Conservation (phyloP, 2,113 vertebrate genomes). For the Eurystomus gularis region DNA sequence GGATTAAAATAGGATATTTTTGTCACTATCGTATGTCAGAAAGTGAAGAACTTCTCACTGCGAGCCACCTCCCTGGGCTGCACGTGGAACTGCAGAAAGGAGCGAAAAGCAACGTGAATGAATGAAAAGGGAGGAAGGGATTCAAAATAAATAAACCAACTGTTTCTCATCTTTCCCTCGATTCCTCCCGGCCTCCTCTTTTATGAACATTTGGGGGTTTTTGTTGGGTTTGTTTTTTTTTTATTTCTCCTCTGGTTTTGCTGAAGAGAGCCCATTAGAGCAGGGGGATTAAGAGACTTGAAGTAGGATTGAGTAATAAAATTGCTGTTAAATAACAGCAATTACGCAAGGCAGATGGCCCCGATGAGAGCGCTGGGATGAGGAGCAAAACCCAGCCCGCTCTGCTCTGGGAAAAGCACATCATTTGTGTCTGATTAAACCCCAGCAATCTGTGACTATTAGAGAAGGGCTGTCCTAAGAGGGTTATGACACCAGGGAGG, state of each 20-base stretch:
- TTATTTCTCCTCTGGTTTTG: not conserved
- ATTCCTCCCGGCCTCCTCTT: not conserved
- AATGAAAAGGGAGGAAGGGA: not conserved
- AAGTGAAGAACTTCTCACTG: not conserved
- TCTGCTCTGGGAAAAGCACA: not conserved
- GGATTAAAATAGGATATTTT: not conserved
- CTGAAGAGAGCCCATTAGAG: constrained; percentile 5
- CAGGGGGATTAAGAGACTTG: not conserved
- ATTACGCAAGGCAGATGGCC: constrained; percentile 13
- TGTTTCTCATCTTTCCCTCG: not conserved
- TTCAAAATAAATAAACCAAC: not conserved
- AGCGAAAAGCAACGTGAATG: not conserved
- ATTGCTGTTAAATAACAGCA: not conserved
- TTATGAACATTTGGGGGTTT: not conserved
- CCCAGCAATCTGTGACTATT: accelerated
- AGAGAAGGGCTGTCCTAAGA: not conserved
- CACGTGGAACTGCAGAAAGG: not conserved
- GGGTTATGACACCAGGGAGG: not conserved
- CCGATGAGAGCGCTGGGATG: not conserved
- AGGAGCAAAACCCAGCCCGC: not conserved
- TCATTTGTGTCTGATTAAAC: not conserved
- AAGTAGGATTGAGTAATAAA: constrained; percentile 10
- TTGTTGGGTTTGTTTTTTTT: not conserved
- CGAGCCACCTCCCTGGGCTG: not conserved
- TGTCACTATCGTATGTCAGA: not conserved